Evolutionary conservation across 2,888 invertebrate genomes (phyloP), one percentile per base, ranked within the genome.

Genomic region (Sinelater perroti): DNA sequence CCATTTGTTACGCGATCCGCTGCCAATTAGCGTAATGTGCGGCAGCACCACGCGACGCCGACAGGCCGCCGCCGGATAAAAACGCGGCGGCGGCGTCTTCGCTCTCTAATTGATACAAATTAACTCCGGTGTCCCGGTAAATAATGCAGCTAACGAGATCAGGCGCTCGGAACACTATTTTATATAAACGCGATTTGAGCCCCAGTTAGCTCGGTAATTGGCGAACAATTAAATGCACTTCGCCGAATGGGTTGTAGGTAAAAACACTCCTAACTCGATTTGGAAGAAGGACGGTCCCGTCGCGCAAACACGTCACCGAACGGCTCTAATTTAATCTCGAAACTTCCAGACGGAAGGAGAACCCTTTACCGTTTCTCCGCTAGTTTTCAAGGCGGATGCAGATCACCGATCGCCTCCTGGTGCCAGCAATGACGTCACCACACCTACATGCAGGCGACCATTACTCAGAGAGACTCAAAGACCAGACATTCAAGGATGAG

Each of bases 81-180:
- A 54, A 55, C 58, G 56, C 40, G 42, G 54, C 60, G 46, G 54
- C 60, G 49, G 35, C 59, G 59, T 64, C 60, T 54, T 55, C 53
- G 53, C 61, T 53, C 56, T 52, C 58, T 75, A 76, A 76, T 75
- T 76, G 74, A 76, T 72, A 76, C 74, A 74, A 75, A 76, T 76
- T 73, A 72, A 74, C 68, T 69, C 67, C 68, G 70, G 73, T 72
- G 70, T 71, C 70, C 67, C 70, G 71, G 72, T 73, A 74, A 73
- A 75, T 74, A 75, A 73, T 71, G 70, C 67, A 70, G 69, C 70
- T 75, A 75, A 75, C 72, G 66, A 73, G 73, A 73, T 74, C 71
- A 67, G 66, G 66, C 69, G 63, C 67, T 58, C 61, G 45, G 50
- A 58, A 60, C 61, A 65, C 65, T 70, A 71, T 70, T 71, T 71